phyloP scores from a whole-genome alignment of 2,113 vertebrate genomes.

The Cyphomyrus plagiostoma region DNA sequence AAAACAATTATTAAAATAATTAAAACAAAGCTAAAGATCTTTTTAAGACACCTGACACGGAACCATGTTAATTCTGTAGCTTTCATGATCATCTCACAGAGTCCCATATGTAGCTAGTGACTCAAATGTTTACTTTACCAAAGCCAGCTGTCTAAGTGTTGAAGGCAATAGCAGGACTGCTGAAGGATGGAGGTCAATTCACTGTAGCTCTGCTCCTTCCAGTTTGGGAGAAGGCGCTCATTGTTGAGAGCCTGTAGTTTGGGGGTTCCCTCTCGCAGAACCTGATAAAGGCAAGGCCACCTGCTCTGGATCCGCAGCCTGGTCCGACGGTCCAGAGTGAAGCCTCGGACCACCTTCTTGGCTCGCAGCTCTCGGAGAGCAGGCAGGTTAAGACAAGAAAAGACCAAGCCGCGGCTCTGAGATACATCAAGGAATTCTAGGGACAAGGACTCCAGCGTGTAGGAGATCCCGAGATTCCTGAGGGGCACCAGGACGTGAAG shows the following conservation, averaged over 20 bases:
- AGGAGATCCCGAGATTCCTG: conserved; percentile 67
- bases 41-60: background rate
- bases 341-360: conserved; percentile 67
- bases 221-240: conserved; percentile 61
- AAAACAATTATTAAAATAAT: background rate
- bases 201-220: conserved; percentile 59
- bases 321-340: conserved; percentile 66
- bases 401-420: conserved; percentile 67
- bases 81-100: background rate
- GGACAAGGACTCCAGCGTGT: conserved; percentile 63
- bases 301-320: conserved; percentile 66
- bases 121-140: conserved; percentile 47
- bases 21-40: background rate
- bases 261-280: conserved; percentile 65
- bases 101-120: background rate
- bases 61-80: background rate
- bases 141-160: conserved; percentile 72
- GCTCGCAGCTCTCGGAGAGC: conserved; percentile 63
- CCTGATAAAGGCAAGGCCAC: conserved; percentile 69
- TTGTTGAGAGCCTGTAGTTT: conserved; percentile 67
- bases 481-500: conserved; percentile 71
- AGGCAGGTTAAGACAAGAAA: conserved; percentile 66
- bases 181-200: conserved; percentile 64
- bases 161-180: conserved; percentile 70
- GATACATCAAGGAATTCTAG: conserved; percentile 73